Percentiles rank a stretch among this genome's conserved stretches.
phyloP scores from a whole-genome alignment of 2,797 vertebrate genomes.

The Eleutherodactylus coqui region DNA sequence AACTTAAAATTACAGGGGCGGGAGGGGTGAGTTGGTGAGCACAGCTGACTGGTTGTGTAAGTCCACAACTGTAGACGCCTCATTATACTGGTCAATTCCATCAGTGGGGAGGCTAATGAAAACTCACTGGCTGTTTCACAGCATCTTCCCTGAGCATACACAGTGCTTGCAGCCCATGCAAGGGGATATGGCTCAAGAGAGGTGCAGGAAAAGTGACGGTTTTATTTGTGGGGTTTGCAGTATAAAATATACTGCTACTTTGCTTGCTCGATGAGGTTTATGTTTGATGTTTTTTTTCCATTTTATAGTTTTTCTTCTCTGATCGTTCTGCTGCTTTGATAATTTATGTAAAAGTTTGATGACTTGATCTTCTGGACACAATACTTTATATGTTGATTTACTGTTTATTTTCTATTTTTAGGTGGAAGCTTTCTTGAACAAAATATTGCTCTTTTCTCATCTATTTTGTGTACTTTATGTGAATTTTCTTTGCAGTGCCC shows the following conservation, averaged over 20 bases:
- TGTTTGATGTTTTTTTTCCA: too few species aligned
- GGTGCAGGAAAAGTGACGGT: constrained; percentile 42
- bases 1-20: too few species aligned
- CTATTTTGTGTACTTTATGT: neutral
- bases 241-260: neutral
- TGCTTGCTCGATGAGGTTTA: neutral
- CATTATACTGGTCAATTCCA: constrained; percentile 29
- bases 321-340: too few species aligned
- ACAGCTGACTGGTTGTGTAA: too few species aligned
- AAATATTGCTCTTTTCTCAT: too few species aligned
- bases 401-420: neutral
- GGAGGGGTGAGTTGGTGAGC: too few species aligned
- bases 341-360: too few species aligned
- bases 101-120: constrained; percentile 54
- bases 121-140: constrained; percentile 69
- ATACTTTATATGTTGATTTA: neutral
- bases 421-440: too few species aligned
- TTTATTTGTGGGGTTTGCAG: neutral
- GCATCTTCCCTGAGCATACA: constrained; percentile 77
- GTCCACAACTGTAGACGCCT: too few species aligned
- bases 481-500: neutral
- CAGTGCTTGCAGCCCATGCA: constrained; percentile 65
- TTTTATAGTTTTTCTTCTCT: neutral
- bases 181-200: constrained; percentile 66
- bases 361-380: neutral